A percentile compares a stretch with the other conserved stretches of the same genome.
Conservation (phyloP, 2,888 invertebrate genomes). For the Lithophane leautieri region DNA sequence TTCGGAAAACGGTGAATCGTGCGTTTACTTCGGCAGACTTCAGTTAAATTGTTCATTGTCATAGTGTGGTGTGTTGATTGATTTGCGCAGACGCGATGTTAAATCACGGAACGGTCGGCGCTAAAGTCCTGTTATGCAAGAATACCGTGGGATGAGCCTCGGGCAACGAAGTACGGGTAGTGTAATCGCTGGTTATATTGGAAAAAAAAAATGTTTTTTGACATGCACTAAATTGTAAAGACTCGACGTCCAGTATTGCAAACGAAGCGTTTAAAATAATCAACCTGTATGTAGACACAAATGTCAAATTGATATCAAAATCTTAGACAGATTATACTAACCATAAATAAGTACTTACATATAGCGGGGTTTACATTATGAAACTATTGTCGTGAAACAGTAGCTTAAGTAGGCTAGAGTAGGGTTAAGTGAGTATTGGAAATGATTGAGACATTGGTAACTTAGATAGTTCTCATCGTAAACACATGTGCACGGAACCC, state of each 20-base stretch:
- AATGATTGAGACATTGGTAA: slow-evolving; percentile 34
- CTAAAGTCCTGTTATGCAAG: slow-evolving; percentile 62
- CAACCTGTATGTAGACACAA: neutral
- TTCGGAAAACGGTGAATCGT: slow-evolving; percentile 62
- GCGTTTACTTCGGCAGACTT: slow-evolving; percentile 49
- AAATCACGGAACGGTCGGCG: slow-evolving; percentile 56
- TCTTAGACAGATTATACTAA: neutral
- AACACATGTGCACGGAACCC: slow-evolving; percentile 49
- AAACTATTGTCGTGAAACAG: too few species aligned
- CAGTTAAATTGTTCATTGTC: slow-evolving; percentile 65
- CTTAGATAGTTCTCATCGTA: slow-evolving; percentile 38
- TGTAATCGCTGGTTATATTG: slow-evolving; percentile 15
- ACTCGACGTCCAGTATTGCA: neutral
- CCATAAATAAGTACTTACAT: neutral
- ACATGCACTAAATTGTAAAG: neutral
- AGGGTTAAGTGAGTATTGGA: slow-evolving; percentile 8
- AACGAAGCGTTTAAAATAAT: neutral
- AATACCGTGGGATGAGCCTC: slow-evolving; percentile 61
- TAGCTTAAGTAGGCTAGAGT: too few species aligned
- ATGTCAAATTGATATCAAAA: slow-evolving; percentile 17
- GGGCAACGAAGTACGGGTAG: slow-evolving; percentile 22
- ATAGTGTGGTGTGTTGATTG: slow-evolving; percentile 60
- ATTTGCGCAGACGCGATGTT: slow-evolving; percentile 59
- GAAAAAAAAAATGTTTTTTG: slow-evolving; percentile 6
- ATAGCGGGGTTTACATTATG: neutral